These are phyloP conservation scores for Zaprionus vittiger DNA, from an alignment of 1,140 invertebrate genomes.

Conservation along the genomic window DNA sequence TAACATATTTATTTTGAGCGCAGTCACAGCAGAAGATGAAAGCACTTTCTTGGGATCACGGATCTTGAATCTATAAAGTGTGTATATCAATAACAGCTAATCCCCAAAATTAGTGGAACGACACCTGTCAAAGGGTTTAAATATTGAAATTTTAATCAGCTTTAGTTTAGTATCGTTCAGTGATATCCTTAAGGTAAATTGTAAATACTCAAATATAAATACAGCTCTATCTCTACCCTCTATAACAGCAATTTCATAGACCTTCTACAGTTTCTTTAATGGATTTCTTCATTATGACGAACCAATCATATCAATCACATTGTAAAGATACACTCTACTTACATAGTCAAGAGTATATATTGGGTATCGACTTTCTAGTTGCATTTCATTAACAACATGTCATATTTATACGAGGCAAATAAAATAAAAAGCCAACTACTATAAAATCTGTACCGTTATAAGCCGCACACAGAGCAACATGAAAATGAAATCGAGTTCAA, in stretches of 20 bases:
- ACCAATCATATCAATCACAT: background rate
- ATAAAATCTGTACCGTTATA: conserved; percentile 69
- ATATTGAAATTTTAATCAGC: background rate
- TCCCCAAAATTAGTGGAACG: background rate
- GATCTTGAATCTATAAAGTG: background rate
- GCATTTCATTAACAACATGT: conserved; percentile 49
- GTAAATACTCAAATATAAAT: too few species aligned
- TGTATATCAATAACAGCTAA: conserved; percentile 18
- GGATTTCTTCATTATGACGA: background rate
- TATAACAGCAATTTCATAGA: background rate
- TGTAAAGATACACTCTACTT: background rate
- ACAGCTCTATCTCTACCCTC: too few species aligned
- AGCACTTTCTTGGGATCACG: background rate
- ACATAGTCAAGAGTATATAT: too few species aligned
- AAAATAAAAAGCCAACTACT: conserved; percentile 47
- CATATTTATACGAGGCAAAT: conserved; percentile 52
- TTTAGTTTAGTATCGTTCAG: background rate
- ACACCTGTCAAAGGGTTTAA: background rate
- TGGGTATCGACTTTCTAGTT: conserved; percentile 55
- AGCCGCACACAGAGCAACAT: conserved; percentile 25
- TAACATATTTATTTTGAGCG: conserved; percentile 47
- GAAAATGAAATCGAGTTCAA: conserved; percentile 66
- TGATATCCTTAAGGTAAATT: too few species aligned
- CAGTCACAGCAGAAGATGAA: conserved; percentile 37
- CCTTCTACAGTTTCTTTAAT: background rate